These are phyloP conservation scores for Ridgeia piscesae DNA, from an alignment of 1,140 invertebrate genomes.

Conservation along the genomic window DNA sequence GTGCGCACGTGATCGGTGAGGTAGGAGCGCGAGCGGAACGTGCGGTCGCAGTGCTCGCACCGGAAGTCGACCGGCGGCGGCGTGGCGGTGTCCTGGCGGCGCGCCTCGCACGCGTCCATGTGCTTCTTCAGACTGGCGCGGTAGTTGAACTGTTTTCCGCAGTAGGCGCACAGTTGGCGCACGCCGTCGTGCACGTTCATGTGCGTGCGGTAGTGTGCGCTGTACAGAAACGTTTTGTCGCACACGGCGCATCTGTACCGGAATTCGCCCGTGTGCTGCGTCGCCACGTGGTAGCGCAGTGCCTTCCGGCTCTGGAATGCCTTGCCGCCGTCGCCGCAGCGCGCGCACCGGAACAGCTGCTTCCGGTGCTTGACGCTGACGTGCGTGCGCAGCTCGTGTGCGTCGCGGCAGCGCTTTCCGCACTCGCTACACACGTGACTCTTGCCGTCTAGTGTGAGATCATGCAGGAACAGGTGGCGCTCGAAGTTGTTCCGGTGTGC, in stretches of 20 bases:
- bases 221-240: not conserved
- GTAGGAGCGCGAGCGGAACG: not conserved
- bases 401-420: not conserved
- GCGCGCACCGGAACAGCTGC: not conserved
- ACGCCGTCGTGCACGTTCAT: not conserved
- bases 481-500: not conserved
- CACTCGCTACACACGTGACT: not conserved
- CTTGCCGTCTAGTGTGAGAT: not conserved
- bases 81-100: not conserved
- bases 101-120: not conserved
- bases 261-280: not conserved
- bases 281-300: not conserved
- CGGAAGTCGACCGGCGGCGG: not conserved
- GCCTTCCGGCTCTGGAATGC: not conserved
- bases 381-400: not conserved
- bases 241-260: not conserved
- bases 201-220: not conserved
- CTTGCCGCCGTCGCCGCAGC: not conserved
- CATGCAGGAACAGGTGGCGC: not conserved
- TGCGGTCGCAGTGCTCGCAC: not conserved
- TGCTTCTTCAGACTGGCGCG: not conserved
- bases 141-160: not conserved
- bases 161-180: not conserved
- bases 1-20: not conserved
- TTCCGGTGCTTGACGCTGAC: not conserved